Percentiles rank a stretch among this genome's conserved stretches.
These are phyloP conservation scores for Falco columbarius DNA, from an alignment of 2,797 vertebrate genomes.

Conservation along the genomic window DNA sequence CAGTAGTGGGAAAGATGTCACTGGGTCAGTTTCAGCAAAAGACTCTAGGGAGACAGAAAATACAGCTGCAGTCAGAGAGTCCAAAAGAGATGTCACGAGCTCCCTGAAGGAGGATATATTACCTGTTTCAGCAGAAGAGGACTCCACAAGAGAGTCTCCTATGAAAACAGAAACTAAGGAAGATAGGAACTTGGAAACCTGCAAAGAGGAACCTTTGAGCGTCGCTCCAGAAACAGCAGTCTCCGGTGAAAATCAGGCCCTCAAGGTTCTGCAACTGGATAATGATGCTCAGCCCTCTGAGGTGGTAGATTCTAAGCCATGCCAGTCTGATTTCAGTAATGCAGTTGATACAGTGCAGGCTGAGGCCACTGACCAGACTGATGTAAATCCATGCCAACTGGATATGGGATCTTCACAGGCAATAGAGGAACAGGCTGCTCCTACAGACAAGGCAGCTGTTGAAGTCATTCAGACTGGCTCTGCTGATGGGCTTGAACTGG, in stretches of 20 bases:
- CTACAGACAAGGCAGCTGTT: not conserved
- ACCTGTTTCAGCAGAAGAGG: not conserved
- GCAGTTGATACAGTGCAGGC: slow-evolving; percentile 16
- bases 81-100: not conserved
- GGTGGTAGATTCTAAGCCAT: not conserved
- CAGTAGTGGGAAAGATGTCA: not conserved
- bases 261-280: not conserved
- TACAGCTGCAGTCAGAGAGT: not conserved
- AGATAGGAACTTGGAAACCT: not conserved
- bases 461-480: not conserved
- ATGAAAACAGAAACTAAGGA: not conserved
- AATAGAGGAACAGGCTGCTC: not conserved
- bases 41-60: not conserved
- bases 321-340: not conserved
- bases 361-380: not conserved
- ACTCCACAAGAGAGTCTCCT: not conserved
- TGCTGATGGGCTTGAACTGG: not conserved
- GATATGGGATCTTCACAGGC: not conserved
- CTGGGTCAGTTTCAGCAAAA: not conserved
- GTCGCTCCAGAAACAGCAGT: not conserved
- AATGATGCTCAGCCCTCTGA: not conserved
- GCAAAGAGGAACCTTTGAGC: not conserved
- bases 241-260: not conserved
- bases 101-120: not conserved
- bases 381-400: not conserved